Evolutionary conservation across 2,113 vertebrate genomes (phyloP).

Genomic region (Aspidoscelis tigris): DNA sequence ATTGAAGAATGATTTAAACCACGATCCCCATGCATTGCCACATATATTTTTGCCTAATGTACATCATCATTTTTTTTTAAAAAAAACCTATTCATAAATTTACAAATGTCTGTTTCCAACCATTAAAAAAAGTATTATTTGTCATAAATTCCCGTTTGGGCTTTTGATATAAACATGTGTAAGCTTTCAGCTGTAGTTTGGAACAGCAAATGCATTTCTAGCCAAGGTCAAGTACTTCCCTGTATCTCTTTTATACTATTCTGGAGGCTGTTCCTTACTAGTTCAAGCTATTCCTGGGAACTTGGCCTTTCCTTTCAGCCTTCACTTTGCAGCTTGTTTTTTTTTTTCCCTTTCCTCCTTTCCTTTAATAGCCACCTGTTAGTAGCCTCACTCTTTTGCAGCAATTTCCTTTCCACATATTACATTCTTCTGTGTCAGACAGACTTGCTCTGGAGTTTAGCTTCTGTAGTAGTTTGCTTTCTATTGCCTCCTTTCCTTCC

Average conservation of each 20-base stretch:
- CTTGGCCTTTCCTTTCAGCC: not conserved
- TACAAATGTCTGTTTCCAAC: not conserved
- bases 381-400: not conserved
- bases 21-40: accelerated
- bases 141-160: not conserved
- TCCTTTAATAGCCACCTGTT: not conserved
- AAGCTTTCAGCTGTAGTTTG: not conserved
- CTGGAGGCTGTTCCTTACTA: not conserved
- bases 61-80: not conserved
- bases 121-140: conserved; percentile 6
- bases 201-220: not conserved
- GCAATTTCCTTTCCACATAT: not conserved
- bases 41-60: conserved; percentile 39
- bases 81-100: conserved; percentile 19
- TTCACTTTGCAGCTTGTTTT: not conserved
- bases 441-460: no score
- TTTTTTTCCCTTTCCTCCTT: not conserved
- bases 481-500: not conserved
- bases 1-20: conserved; percentile 40
- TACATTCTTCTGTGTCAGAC: no score
- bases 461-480: not conserved
- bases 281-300: not conserved
- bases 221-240: not conserved
- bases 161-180: not conserved
- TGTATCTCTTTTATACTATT: not conserved